phyloP scores from a whole-genome alignment of 2,888 invertebrate species.

The Spialia ferax region DNA sequence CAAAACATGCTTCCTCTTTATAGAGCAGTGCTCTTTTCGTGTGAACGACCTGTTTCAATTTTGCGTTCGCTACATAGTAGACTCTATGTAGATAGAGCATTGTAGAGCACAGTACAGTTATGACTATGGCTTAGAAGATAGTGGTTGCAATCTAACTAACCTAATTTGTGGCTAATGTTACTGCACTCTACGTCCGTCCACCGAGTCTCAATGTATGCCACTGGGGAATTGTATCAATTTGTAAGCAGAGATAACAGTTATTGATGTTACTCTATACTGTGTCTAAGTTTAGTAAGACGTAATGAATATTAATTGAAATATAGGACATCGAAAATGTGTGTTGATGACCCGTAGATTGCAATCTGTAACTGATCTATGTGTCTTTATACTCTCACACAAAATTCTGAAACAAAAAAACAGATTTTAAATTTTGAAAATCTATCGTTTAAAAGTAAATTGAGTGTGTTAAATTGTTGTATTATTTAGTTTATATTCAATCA shows the following conservation, averaged over 20 bases:
- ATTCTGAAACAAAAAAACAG: no score
- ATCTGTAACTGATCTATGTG: not conserved
- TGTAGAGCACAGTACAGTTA: conserved; percentile 25
- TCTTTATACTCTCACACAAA: no score
- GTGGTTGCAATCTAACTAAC: conserved; percentile 71
- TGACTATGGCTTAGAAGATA: conserved; percentile 63
- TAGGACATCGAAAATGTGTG: not conserved
- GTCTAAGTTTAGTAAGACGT: not conserved
- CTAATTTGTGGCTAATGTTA: conserved; percentile 71
- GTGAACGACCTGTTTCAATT: conserved; percentile 34
- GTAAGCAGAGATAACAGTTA: conserved; percentile 36
- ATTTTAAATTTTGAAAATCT: no score
- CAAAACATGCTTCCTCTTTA: conserved; percentile 3
- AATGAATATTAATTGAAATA: no score
- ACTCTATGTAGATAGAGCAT: conserved; percentile 12
- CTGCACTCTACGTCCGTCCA: conserved; percentile 65
- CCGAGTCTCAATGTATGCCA: conserved; percentile 62
- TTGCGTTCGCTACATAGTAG: not conserved
- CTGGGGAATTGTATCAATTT: conserved; percentile 55
- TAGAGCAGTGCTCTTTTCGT: conserved; percentile 5
- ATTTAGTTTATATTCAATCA: no score
- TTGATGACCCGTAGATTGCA: not conserved
- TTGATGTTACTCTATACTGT: conserved; percentile 10
- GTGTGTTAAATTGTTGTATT: no score
- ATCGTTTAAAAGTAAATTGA: no score